A percentile compares a stretch with the other conserved stretches of the same genome.
Evolutionary conservation across 2,797 vertebrate species (phyloP).

Genomic region (Heteromormyrus szaboi): DNA sequence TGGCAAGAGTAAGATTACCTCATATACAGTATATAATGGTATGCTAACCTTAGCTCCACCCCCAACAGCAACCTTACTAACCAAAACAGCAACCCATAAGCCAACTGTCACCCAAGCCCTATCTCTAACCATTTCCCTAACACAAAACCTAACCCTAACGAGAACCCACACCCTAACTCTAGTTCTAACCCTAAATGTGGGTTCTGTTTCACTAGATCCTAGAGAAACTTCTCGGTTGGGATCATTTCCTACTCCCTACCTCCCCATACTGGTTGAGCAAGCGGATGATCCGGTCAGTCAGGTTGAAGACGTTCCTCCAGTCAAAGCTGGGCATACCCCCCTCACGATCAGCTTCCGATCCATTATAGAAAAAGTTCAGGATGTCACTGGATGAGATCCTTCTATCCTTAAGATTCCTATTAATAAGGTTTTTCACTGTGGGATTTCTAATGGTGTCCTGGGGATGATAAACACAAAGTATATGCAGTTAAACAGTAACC

Average conservation of each 20-base stretch:
- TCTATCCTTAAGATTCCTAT: constrained; percentile 62
- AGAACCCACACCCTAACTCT: not conserved
- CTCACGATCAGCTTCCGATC: constrained; percentile 50
- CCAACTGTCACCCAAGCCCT: not conserved
- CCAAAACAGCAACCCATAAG: not conserved
- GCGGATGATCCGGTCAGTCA: constrained; percentile 64
- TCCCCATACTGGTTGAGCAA: constrained; percentile 74
- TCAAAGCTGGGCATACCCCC: constrained; percentile 59
- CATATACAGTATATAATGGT: not conserved
- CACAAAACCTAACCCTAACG: not conserved
- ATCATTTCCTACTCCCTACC: constrained; percentile 55
- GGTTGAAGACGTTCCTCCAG: constrained; percentile 80
- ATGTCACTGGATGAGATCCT: constrained; percentile 66
- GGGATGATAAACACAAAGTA: not conserved
- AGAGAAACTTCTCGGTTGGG: not conserved
- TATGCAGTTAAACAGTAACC: not conserved
- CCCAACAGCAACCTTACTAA: not conserved
- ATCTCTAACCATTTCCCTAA: not conserved
- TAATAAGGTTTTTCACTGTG: constrained; percentile 74
- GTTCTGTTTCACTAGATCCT: not conserved
- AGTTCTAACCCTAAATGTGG: not conserved
- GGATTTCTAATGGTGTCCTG: constrained; percentile 83
- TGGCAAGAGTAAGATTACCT: not conserved
- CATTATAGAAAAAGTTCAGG: constrained; percentile 78
- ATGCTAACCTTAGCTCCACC: not conserved